Percentiles rank a stretch among this genome's conserved stretches.
phyloP scores from a whole-genome alignment of 2,797 vertebrate genomes.

The Hippoglossus hippoglossus region DNA sequence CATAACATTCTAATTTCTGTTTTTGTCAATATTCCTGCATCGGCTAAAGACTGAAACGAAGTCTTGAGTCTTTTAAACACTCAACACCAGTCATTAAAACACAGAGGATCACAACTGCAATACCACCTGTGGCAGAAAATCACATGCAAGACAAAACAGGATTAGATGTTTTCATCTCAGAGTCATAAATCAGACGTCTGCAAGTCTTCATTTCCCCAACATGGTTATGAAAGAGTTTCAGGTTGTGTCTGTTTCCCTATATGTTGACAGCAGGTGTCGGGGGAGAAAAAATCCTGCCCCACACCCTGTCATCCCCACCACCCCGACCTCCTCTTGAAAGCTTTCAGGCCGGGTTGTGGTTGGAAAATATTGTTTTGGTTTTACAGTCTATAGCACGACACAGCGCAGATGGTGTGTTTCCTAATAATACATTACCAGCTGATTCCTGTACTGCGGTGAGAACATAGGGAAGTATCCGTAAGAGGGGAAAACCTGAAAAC shows the following conservation, averaged over 20 bases:
- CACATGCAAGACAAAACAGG: constrained; percentile 8
- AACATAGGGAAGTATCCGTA: constrained; percentile 62
- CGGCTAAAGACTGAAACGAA: not conserved
- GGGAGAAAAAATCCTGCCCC: not conserved
- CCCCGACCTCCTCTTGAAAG: not conserved
- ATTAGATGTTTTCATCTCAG: constrained; percentile 8
- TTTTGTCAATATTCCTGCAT: constrained; percentile 1
- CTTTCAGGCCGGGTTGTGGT: constrained; percentile 24
- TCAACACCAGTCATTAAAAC: not conserved
- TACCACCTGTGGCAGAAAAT: constrained; percentile 13
- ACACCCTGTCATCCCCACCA: not conserved
- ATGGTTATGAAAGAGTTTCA: constrained; percentile 25
- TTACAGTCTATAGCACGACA: not conserved
- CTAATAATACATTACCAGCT: constrained; percentile 62
- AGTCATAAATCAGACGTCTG: constrained; percentile 41
- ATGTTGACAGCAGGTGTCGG: constrained; percentile 31
- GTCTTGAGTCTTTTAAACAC: not conserved
- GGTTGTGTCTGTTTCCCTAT: constrained; percentile 3
- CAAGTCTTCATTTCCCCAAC: constrained; percentile 43
- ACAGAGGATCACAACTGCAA: not conserved
- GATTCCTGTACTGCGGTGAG: constrained; percentile 52
- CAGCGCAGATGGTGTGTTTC: not conserved
- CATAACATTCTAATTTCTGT: not conserved
- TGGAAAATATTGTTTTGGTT: constrained; percentile 13
- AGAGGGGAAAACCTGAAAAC: constrained; percentile 58